Evolutionary conservation across 2,797 vertebrate genomes (phyloP).

Genomic region (Pipistrellus pygmaeus): DNA sequence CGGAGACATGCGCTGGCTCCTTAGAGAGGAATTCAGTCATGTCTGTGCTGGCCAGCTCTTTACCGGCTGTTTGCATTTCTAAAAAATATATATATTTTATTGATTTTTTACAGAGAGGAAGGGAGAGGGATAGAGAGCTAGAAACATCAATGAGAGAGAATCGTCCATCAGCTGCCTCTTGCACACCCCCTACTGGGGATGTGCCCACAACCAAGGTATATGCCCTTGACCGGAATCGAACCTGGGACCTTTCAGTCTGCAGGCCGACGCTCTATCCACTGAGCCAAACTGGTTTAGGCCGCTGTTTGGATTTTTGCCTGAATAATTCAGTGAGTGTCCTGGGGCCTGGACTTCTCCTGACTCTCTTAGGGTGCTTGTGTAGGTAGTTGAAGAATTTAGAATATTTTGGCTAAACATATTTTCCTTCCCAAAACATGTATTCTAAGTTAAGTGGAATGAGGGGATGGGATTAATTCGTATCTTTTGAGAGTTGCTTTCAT

Average conservation of each 20-base stretch:
- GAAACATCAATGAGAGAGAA: too few species aligned
- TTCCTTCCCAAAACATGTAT: slow-evolving; percentile 64
- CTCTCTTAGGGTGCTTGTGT: slow-evolving; percentile 28
- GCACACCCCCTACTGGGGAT: too few species aligned
- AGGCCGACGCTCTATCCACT: too few species aligned
- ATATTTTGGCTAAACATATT: slow-evolving; percentile 23
- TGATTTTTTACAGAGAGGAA: too few species aligned
- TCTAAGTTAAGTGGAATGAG: slow-evolving; percentile 58
- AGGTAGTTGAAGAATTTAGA: slow-evolving; percentile 33
- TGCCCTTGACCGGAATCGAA: too few species aligned
- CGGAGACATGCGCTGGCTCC: slow-evolving; percentile 41
- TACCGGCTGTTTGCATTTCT: slow-evolving; percentile 61
- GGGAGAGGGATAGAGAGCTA: too few species aligned
- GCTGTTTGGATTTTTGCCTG: slow-evolving; percentile 66
- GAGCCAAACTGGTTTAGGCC: neutral
- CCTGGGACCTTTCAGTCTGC: too few species aligned
- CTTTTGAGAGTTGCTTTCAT: slow-evolving; percentile 63
- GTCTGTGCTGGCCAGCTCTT: slow-evolving; percentile 59
- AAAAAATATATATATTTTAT: too few species aligned
- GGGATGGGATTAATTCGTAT: slow-evolving; percentile 9
- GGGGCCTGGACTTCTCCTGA: slow-evolving; percentile 59
- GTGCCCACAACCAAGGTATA: too few species aligned
- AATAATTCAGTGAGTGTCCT: slow-evolving; percentile 56
- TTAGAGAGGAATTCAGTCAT: slow-evolving; percentile 70
- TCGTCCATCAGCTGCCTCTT: too few species aligned